phyloP scores from a whole-genome alignment of 2,113 vertebrate genomes.

The Dinomys branickii region DNA sequence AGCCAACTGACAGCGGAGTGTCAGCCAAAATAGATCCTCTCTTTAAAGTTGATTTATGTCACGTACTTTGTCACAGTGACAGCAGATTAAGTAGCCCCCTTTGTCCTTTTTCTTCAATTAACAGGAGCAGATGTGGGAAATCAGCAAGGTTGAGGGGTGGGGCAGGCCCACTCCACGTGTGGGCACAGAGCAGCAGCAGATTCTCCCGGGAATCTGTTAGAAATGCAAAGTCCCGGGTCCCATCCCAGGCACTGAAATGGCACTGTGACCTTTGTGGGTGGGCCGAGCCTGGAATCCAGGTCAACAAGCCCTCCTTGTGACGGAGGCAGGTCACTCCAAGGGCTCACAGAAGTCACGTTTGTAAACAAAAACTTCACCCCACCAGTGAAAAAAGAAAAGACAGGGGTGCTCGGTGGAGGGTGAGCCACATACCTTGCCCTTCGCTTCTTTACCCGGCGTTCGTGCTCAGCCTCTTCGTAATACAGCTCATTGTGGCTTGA shows the following conservation, averaged over 20 bases:
- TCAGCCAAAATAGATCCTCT: not conserved
- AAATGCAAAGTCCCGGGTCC: not conserved
- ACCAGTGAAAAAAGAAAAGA: not conserved
- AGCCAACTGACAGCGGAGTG: not conserved
- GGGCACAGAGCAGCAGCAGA: not conserved
- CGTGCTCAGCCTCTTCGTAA: conserved; percentile 89
- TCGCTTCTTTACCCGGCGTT: conserved; percentile 87
- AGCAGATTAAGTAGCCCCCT: not conserved
- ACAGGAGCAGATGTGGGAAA: not conserved
- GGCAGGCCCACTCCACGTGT: not conserved
- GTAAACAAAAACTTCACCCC: not conserved
- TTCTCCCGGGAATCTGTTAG: not conserved
- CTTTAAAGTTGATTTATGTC: not conserved
- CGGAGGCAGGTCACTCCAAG: not conserved
- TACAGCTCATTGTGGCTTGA: conserved; percentile 95
- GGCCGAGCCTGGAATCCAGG: not conserved
- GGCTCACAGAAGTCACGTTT: not conserved
- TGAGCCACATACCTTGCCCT: conserved; percentile 82
- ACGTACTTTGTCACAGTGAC: not conserved
- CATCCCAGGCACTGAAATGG: not conserved
- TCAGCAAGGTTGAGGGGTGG: not conserved
- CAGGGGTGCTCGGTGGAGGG: accelerated
- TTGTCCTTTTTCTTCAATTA: not conserved
- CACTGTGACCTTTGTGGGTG: not conserved
- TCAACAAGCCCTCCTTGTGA: not conserved